These are phyloP conservation scores for Pyrgilauda ruficollis DNA, from an alignment of 2,113 vertebrate genomes.

Conservation along the genomic window DNA sequence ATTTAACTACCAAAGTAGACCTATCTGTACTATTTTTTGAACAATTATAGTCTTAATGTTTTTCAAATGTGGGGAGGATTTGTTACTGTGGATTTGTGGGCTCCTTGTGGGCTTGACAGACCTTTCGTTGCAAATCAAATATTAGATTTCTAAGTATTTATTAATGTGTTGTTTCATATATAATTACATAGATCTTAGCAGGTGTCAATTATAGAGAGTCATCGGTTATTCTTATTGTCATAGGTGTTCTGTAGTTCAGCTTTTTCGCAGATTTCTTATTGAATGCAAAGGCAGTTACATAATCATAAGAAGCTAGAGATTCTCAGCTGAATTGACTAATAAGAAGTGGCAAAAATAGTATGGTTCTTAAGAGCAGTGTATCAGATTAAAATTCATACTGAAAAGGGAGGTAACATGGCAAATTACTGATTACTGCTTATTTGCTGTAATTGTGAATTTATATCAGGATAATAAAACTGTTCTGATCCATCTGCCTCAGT, in stretches of 20 bases:
- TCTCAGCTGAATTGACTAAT: background rate
- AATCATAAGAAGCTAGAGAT: background rate
- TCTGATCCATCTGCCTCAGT: background rate
- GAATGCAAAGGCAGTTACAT: background rate
- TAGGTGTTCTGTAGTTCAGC: background rate
- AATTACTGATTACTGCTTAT: background rate
- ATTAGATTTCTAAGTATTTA: background rate
- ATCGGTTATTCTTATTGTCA: background rate
- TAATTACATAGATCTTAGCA: background rate
- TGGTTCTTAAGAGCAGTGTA: background rate
- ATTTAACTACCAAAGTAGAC: background rate
- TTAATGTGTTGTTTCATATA: background rate
- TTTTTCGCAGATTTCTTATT: background rate
- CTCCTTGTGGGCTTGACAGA: background rate
- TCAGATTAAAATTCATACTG: background rate
- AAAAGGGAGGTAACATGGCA: background rate
- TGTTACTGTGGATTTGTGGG: background rate
- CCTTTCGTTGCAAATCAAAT: background rate
- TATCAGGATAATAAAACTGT: background rate
- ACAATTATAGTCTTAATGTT: background rate
- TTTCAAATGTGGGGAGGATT: background rate
- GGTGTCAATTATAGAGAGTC: background rate
- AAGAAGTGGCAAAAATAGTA: background rate
- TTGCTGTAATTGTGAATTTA: background rate
- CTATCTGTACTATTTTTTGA: background rate